phyloP scores from a whole-genome alignment of 2,888 invertebrate genomes.

The Choristoneura rosaceana region DNA sequence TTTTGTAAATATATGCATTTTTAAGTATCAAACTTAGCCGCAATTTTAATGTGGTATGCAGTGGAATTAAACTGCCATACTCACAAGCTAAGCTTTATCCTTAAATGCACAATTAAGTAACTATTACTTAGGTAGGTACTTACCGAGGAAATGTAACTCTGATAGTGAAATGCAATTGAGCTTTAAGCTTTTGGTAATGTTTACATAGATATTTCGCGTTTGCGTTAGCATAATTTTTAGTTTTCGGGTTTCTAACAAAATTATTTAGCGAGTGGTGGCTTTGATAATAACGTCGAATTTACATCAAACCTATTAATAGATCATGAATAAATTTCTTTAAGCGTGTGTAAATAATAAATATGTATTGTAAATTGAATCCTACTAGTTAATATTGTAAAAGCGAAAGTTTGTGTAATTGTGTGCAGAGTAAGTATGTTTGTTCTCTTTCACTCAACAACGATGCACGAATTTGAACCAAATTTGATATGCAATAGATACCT shows the following conservation, averaged over 20 bases:
- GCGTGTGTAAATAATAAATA: too few species aligned
- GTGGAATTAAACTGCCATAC: background rate
- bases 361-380: too few species aligned
- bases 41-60: background rate
- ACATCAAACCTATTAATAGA: too few species aligned
- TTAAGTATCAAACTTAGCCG: background rate
- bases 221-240: background rate
- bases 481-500: too few species aligned
- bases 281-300: too few species aligned
- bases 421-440: too few species aligned
- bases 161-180: background rate
- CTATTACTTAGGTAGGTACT: background rate
- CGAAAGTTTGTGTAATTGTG: too few species aligned
- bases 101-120: background rate
- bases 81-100: background rate
- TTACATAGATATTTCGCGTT: background rate
- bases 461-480: too few species aligned
- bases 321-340: too few species aligned
- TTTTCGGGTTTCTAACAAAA: background rate
- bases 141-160: background rate
- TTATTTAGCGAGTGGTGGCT: too few species aligned
- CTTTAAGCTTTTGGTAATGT: background rate
- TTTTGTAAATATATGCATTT: background rate
- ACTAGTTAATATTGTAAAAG: too few species aligned
- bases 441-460: too few species aligned